Evolutionary conservation across 2,888 invertebrate genomes (phyloP), one percentile per base, ranked within the genome.

Genomic region (Phengaris alcon): DNA sequence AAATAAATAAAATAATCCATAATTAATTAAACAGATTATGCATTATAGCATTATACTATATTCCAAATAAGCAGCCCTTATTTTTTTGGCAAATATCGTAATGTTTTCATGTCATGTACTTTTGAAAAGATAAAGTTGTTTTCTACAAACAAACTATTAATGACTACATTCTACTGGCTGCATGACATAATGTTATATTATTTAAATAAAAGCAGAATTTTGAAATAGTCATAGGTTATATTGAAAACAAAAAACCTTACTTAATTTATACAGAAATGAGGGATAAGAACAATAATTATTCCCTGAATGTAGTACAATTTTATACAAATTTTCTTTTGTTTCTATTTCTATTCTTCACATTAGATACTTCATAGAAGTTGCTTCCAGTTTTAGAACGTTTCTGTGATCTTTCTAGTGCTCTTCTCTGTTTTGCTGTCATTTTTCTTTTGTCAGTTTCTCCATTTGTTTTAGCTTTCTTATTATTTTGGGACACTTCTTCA

Each of bases 321-420:
- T 80, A 82, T 35, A 79, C 75, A 77, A 82, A 81, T 81, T 89
- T 94, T 82, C 95, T 96, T 85, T 95, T 96, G 85, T 95, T 95
- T 79, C 96, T 95, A 90, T 97, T 97, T 81, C 96, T 95, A 88
- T 98, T 98, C 87, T 98, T 98, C 75, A 98, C 98, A 93, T 98
- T 98, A 10, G 96, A 94, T 52, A 96, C 95, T 94, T 97, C 97
- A 88, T 98, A 98, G 86, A 98, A 98, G 89, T 98, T 97, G 87
- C 97, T 97, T 81, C 98, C 98, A 77, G 97, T 95, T 85, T 97
- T 97, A 85, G 96, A 97, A 12, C 97, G 94, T 81, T 96, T 97
- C 79, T 95, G 95, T 12, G 96, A 94, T 80, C 97, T 94, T 78
- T 97, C 97, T 3, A 95, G 80, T 0, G 96, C 96, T 80, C 98